Conservation (phyloP, 2,888 invertebrate genomes). For the Conops quadrifasciatus region DNA sequence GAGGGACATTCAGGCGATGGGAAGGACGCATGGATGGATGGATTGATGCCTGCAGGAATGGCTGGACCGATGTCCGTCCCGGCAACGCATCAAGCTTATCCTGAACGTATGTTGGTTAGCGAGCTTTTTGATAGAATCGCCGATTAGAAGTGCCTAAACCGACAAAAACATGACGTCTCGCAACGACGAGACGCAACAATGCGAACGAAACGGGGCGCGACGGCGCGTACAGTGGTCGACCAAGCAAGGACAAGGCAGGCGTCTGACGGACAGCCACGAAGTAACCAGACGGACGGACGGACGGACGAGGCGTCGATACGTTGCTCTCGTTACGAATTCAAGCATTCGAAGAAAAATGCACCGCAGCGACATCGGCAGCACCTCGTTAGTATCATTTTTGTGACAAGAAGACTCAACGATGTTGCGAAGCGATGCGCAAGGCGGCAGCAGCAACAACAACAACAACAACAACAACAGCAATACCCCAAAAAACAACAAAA, state of each 20-base stretch:
- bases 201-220: conserved; percentile 36
- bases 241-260: conserved; percentile 43
- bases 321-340: conserved; percentile 35
- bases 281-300: conserved; percentile 29
- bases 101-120: conserved; percentile 55
- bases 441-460: conserved; percentile 17
- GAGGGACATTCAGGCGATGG: neutral
- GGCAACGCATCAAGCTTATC: conserved; percentile 36
- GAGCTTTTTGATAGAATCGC: conserved; percentile 66
- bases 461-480: conserved; percentile 38
- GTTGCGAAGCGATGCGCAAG: conserved; percentile 32
- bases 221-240: conserved; percentile 14
- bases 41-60: conserved; percentile 28
- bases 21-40: conserved; percentile 5
- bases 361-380: conserved; percentile 43
- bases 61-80: too few species aligned
- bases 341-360: conserved; percentile 26
- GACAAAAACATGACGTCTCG: conserved; percentile 66
- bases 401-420: conserved; percentile 47
- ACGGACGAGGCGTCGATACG: neutral
- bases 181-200: conserved; percentile 16
- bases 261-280: conserved; percentile 21
- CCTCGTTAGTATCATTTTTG: conserved; percentile 58
- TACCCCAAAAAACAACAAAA: conserved; percentile 39
- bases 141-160: conserved; percentile 67